Evolutionary conservation across 2,113 vertebrate genomes (phyloP).

Genomic region (Rhadina sibilatrix): DNA sequence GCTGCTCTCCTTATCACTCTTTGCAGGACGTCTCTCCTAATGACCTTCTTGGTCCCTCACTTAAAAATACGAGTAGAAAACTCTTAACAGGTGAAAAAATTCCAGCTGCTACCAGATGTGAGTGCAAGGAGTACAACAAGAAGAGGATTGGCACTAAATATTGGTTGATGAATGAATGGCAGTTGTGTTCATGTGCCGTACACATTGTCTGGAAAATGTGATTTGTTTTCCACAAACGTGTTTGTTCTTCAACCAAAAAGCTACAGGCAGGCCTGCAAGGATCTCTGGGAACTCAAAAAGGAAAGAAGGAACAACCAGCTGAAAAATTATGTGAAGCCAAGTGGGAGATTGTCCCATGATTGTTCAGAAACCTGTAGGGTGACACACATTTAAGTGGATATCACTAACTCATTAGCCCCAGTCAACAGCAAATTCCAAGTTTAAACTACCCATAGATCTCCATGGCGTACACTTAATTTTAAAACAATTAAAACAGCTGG

Average conservation of each 20-base stretch:
- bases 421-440: background rate
- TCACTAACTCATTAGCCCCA: conserved; percentile 34
- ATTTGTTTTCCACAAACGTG: background rate
- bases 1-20: background rate
- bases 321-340: background rate
- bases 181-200: fast-evolving
- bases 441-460: conserved; percentile 28
- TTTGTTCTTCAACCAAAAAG: background rate
- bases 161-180: background rate
- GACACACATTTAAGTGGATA: background rate
- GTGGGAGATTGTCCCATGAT: background rate
- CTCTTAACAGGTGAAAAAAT: background rate
- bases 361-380: background rate
- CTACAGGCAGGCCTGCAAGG: background rate
- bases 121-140: background rate
- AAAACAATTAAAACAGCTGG: conserved; percentile 62
- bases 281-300: background rate
- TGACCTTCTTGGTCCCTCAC: background rate
- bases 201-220: background rate
- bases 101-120: background rate
- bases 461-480: conserved; percentile 8
- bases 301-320: background rate
- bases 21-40: fast-evolving
- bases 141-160: background rate
- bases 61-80: background rate